Base-by-base conservation (phyloP, 2,113 vertebrate species). In the Sylvilagus bachmani region DNA sequence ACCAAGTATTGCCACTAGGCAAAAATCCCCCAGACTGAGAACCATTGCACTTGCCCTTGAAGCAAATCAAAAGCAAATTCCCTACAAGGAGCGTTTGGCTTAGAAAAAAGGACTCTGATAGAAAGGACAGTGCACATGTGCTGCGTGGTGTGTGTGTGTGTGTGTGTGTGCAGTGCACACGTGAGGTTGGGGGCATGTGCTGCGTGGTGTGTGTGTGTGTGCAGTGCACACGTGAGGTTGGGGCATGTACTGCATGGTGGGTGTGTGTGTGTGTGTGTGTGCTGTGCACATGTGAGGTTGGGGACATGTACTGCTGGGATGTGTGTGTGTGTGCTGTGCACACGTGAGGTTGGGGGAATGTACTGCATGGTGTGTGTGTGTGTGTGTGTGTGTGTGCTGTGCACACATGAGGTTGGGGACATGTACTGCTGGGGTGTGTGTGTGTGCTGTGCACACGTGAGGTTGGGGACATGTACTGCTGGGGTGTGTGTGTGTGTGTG, bases 1-100 rank as follows among this genome's bases (percentile, higher is more conserved):
- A 22, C 49, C n/a, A 55, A 24, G 21, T 25, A 13, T 22, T 13
- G 4, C 2, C 17, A 44, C 2, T 0, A 27, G 25, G 12, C 10
- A 14, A 31, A 55, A 29, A 2, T 24, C 69, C 1, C 36, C 29
- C 24, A 11, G 12, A 3, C 2, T 1, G 24, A 89, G 70, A 36
- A 5, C 5, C 13, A 16, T 0, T 2, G 17, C 61, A n/a, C 24
- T 19, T 24, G 53, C 17, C 36, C 58, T 44, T 33, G 17, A 10
- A 38, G 64, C 7, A 19, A 38, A 73, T 8, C 24, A 31, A 13
- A 74, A 22, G 29, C 27, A 2, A n/a, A 16, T 24, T 11, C 6
- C n/a, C 6, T 31, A 12, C 22, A 61, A 31, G 1, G 11, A 33
- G n/a, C 3, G 24, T 31, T 82, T 86, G 24, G 33, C 6, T 78